These are phyloP conservation scores for Dasypus novemcinctus DNA, from an alignment of 2,113 vertebrate species.

Conservation along the genomic window DNA sequence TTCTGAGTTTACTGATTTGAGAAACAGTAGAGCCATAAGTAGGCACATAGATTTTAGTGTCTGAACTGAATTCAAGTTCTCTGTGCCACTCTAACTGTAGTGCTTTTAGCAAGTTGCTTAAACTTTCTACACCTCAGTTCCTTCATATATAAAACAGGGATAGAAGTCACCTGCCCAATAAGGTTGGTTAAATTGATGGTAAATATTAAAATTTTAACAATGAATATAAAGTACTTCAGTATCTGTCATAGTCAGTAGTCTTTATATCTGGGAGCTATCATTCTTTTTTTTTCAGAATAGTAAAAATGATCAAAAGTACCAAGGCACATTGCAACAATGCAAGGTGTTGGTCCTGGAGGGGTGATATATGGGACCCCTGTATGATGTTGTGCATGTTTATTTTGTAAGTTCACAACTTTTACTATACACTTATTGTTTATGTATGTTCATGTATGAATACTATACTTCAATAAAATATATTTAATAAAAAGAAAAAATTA, in stretches of 20 bases:
- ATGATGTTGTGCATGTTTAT: too few relatives aligned
- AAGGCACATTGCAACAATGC: too few relatives aligned
- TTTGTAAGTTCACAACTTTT: too few relatives aligned
- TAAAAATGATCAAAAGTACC: background rate
- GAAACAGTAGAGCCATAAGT: background rate
- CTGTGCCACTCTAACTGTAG: background rate
- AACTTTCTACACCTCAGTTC: background rate
- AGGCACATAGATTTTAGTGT: background rate
- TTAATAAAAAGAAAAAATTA: too few relatives aligned
- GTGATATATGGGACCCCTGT: too few relatives aligned
- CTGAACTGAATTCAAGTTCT: background rate
- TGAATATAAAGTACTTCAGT: background rate
- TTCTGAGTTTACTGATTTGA: background rate
- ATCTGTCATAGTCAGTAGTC: background rate
- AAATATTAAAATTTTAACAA: background rate
- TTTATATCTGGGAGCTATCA: background rate
- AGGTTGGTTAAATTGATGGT: background rate
- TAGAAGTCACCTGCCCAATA: background rate
- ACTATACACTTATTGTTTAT: too few relatives aligned
- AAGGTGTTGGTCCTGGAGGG: too few relatives aligned
- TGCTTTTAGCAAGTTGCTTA: background rate
- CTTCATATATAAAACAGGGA: background rate
- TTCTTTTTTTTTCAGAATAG: conserved; percentile 1
- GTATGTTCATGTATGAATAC: too few relatives aligned
- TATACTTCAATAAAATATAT: too few relatives aligned